Percentiles rank a stretch among this genome's conserved stretches.
Evolutionary conservation across 2,888 invertebrate genomes (phyloP).

Genomic region (Anoplius nigerrimus): DNA sequence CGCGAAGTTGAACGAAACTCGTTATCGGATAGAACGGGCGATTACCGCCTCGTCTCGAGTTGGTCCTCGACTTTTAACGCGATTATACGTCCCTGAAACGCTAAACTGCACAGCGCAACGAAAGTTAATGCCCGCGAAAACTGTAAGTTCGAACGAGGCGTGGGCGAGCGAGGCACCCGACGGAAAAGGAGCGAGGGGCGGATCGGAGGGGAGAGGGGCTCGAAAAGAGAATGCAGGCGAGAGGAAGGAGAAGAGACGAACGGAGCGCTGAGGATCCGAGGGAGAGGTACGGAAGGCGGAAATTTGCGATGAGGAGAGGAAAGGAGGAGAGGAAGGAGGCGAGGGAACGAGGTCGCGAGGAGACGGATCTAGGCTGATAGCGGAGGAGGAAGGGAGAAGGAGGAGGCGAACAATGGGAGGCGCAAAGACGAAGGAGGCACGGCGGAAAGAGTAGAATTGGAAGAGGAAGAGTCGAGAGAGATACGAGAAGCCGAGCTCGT

Average conservation of each 20-base stretch:
- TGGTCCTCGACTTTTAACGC: constrained; percentile 63
- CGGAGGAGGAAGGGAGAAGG: neutral
- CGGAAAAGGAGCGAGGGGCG: constrained; percentile 12
- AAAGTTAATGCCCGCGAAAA: constrained; percentile 52
- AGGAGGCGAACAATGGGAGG: neutral
- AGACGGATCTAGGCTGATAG: neutral
- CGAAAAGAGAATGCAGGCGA: neutral
- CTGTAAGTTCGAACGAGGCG: constrained; percentile 40
- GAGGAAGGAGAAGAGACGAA: neutral
- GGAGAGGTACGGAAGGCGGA: constrained; percentile 32
- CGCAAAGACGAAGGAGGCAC: neutral
- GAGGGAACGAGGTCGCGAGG: neutral
- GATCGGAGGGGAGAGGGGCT: neutral
- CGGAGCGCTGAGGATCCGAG: no score
- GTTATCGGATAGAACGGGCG: constrained; percentile 63
- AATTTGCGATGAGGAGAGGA: constrained; percentile 21
- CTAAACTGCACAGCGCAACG: constrained; percentile 52
- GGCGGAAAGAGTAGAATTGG: neutral
- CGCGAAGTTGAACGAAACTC: constrained; percentile 58
- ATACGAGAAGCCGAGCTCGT: neutral
- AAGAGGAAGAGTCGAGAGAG: constrained; percentile 24
- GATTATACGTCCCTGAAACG: constrained; percentile 58
- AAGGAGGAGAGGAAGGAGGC: neutral
- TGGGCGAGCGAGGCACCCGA: constrained; percentile 3
- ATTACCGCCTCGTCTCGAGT: constrained; percentile 62